These are phyloP conservation scores for Stenchaetothrips biformis DNA, from an alignment of 2,888 invertebrate genomes.

Conservation along the genomic window DNA sequence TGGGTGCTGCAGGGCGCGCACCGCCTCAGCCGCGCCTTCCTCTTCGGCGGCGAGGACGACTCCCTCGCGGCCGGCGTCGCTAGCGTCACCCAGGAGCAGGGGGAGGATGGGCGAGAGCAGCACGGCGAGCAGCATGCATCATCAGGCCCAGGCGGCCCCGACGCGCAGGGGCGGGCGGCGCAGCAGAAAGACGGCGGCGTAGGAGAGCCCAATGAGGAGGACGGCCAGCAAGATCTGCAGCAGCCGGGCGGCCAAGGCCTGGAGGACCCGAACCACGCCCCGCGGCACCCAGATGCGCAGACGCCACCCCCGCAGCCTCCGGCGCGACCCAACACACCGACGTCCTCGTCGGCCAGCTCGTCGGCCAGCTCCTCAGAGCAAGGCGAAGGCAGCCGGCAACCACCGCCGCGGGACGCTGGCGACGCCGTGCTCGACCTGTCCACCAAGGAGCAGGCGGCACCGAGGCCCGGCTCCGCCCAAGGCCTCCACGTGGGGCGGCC, in stretches of 20 bases:
- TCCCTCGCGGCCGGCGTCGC: background rate
- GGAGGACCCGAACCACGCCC: background rate
- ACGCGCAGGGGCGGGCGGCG: background rate
- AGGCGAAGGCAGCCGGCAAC: background rate
- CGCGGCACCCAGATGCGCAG: too few relatives aligned
- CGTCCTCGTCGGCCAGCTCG: background rate
- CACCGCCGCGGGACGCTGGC: background rate
- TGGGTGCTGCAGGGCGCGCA: background rate
- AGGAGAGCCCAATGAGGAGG: background rate
- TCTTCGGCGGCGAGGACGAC: conserved; percentile 14
- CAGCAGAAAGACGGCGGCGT: background rate
- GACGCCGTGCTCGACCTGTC: background rate
- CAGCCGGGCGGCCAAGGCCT: background rate
- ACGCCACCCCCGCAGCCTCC: background rate
- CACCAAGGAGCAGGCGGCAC: background rate
- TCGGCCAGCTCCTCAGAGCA: background rate
- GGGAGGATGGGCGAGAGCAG: background rate
- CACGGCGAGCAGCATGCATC: too few relatives aligned
- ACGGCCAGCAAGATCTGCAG: background rate
- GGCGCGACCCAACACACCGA: background rate
- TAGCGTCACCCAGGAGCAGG: background rate
- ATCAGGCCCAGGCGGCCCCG: background rate
- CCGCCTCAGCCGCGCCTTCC: conserved; percentile 1
- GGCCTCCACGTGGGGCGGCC: background rate
- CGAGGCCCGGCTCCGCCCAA: background rate